Conservation (phyloP, 1,140 invertebrate species). For the Leptoteleia sp. region DNA sequence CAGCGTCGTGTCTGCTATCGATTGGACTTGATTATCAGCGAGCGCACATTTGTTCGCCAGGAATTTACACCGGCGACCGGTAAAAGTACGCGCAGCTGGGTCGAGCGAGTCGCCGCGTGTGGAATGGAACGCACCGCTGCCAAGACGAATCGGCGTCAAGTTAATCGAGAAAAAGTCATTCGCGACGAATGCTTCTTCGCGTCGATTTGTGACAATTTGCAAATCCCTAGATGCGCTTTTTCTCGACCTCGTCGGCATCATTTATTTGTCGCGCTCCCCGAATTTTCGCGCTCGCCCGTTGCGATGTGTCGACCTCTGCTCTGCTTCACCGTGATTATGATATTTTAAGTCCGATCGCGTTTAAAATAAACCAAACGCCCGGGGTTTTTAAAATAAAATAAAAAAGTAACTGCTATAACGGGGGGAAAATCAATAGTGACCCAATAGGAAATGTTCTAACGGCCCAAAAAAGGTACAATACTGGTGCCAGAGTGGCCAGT, state of each 20-base stretch:
- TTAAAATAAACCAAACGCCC: no score
- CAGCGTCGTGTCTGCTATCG: conserved; percentile 30
- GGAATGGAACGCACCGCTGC: conserved; percentile 25
- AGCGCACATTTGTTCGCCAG: conserved; percentile 22
- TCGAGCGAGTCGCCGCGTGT: conserved; percentile 10
- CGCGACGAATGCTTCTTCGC: conserved; percentile 11
- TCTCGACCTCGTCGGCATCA: conserved; percentile 1
- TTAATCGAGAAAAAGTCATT: conserved; percentile 53
- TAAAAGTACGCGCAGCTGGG: conserved; percentile 28
- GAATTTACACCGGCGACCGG: conserved; percentile 12
- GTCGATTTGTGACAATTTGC: conserved; percentile 32
- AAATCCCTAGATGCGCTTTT: conserved; percentile 15
- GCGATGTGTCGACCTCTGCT: no score
- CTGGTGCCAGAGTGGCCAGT: no score
- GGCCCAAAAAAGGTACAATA: no score
- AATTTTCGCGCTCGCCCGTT: not conserved
- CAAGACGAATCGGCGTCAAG: conserved; percentile 45
- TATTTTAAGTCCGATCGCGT: not conserved
- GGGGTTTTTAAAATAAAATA: no score
- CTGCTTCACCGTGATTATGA: no score
- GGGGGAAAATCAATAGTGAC: no score
- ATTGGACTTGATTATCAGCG: conserved; percentile 47
- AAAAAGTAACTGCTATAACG: no score
- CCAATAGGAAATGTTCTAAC: no score
- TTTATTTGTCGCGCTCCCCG: conserved; percentile 24